phyloP scores from a whole-genome alignment of 2,888 invertebrate species.

The Latheticus oryzae region DNA sequence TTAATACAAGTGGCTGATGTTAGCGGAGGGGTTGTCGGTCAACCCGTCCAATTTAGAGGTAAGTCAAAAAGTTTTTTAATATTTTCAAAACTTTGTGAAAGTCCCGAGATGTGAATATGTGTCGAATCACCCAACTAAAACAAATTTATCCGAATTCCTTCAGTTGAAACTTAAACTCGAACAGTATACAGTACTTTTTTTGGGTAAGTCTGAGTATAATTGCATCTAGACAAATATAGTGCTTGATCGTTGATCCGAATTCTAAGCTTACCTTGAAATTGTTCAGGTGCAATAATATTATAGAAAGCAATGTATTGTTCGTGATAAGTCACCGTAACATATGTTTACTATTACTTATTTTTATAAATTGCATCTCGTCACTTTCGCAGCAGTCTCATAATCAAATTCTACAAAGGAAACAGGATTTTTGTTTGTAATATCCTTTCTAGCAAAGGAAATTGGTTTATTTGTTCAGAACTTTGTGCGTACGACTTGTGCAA shows the following conservation, averaged over 20 bases:
- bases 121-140: slow-evolving; percentile 17
- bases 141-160: slow-evolving; percentile 15
- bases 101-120: slow-evolving; percentile 25
- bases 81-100: slow-evolving; percentile 30
- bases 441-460: slow-evolving; percentile 9
- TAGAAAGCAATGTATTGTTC: slow-evolving; percentile 41
- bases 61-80: no score
- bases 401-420: slow-evolving; percentile 25
- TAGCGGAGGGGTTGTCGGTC: slow-evolving; percentile 92
- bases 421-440: slow-evolving; percentile 19
- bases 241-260: slow-evolving; percentile 10
- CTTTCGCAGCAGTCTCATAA: slow-evolving; percentile 33
- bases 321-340: slow-evolving; percentile 37
- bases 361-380: slow-evolving; percentile 7
- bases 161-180: slow-evolving; percentile 18
- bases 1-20: slow-evolving; percentile 95
- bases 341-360: slow-evolving; percentile 32
- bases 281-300: slow-evolving; percentile 30
- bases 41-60: slow-evolving; percentile 97
- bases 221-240: background rate
- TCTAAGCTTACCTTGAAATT: slow-evolving; percentile 38
- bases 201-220: slow-evolving; percentile 15
- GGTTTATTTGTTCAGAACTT: slow-evolving; percentile 7
- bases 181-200: slow-evolving; percentile 11
- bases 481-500: slow-evolving; percentile 8